Base-by-base conservation (phyloP, 2,888 invertebrate species). In the Liodrosophila aerea region DNA sequence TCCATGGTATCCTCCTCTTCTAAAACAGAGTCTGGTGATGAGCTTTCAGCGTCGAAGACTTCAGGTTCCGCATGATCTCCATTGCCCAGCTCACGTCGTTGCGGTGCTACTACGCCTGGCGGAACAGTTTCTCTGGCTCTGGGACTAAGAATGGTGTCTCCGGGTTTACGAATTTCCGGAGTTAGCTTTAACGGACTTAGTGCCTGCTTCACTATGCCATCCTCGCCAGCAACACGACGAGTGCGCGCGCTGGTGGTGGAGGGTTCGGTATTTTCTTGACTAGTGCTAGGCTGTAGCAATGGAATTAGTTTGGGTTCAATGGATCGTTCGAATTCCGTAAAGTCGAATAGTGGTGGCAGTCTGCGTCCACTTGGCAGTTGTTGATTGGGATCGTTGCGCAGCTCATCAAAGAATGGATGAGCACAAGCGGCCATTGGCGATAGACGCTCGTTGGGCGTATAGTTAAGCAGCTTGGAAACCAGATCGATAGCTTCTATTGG, bases 321-420 rank as follows among this genome's bases (percentile, higher is more conserved):
- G 36, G 54, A 37, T 9, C 61, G 61, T 64, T 75, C 95, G 85
- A 96, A 94, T 87, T 97, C 96, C 74, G 98, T 96, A 91, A 98
- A 98, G 92, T 99, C 98, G 92, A 98, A 98, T 67, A 99, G 93
- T 67, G 97, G 97, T 77, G 99, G 99, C 89, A 99, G 92, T 85
- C 95, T 94, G 76, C 96, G 94, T 51, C 96, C 97, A 91, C 95
- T 98, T 71, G 98, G 98, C 91, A 99, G 93, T 87, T 95, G 93
- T 83, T 97, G 97, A 87, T 93, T 93, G 58, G 96, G 95, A 90
- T 97, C 97, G 89, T 96, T 96, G 86, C 99, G 94, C 88, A 99
- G 92, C 91, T 99, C 99, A 91, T 98, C 97, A 92, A 99, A 99
- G 93, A 99, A 99, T 77, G 95, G 92, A 92, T 99, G 99, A 84